phyloP scores from a whole-genome alignment of 1,140 invertebrate species.

The Phocides pigmalion region DNA sequence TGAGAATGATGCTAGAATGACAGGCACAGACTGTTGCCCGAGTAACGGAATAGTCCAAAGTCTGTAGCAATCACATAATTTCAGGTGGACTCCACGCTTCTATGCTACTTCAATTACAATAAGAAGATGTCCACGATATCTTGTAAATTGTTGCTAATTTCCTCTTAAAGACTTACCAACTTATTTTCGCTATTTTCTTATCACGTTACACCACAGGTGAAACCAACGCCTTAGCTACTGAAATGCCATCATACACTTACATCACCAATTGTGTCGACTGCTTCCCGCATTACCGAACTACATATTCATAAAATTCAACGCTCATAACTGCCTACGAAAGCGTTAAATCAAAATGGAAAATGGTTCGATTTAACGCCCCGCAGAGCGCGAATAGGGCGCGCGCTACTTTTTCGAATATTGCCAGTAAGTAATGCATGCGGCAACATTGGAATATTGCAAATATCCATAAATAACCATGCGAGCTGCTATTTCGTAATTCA shows the following conservation, averaged over 20 bases:
- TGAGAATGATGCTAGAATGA: no score
- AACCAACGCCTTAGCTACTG: not conserved
- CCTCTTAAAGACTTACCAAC: no score
- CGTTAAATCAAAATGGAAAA: constrained; percentile 43
- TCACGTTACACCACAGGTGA: not conserved
- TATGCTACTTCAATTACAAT: no score
- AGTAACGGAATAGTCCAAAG: no score
- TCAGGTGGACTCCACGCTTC: no score
- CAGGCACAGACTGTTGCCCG: no score
- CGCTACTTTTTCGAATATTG: constrained; percentile 37
- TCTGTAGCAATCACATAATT: no score
- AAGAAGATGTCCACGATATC: no score
- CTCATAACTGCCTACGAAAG: constrained; percentile 26
- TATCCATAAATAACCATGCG: constrained; percentile 22
- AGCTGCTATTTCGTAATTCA: constrained; percentile 25
- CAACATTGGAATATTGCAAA: constrained; percentile 30
- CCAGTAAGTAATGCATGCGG: constrained; percentile 28
- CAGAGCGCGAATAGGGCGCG: constrained; percentile 44
- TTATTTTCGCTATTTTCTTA: no score
- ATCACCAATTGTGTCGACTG: constrained; percentile 22
- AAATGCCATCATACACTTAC: constrained; percentile 2
- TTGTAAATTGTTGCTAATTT: no score
- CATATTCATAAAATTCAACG: constrained; percentile 39
- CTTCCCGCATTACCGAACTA: constrained; percentile 31
- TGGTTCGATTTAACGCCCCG: constrained; percentile 50